Base-by-base conservation (phyloP, 2,113 vertebrate genomes). In the Ellobius talpinus region DNA sequence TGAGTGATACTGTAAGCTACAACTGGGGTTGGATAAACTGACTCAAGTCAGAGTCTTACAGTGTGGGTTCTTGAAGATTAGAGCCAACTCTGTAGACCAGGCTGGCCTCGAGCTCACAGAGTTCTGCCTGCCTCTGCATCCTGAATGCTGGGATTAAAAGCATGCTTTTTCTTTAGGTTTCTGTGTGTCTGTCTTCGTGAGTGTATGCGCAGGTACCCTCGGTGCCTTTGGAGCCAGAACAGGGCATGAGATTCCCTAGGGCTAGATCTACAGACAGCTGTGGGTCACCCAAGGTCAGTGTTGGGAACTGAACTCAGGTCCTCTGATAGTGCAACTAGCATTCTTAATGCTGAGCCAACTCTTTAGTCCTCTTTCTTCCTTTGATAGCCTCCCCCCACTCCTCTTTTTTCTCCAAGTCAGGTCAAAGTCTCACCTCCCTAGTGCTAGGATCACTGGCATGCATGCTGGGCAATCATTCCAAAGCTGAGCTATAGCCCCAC, bases 31-130 rank as follows among this genome's bases (percentile, higher is more conserved):
- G 31, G 55, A 78, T 33, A 89, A 85, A 0, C 33, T 42, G 26
- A 73, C 7, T 14, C 90, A 36, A 58, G 24, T 24, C 58, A 66
- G 89, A 82, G 78, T 17, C 45, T 50, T 77, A 47, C 24, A 93
- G 68, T 82, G 68, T 82, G 89, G 61, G 78, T 93, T 91, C 96
- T 84, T 61, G 33, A 91, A 89, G 52, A 42, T n/a, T 91, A 97
- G 50, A 94, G 58, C 52, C 68, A 82, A 68, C 78, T 70, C 0
- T 70, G 66, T 36, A 70, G 33, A 36, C 14, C 33, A 36, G 66
- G 66, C 33, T 70, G 33, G 33, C 33, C 66, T 70, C 5, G 13
- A 70, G 36, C 33, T n/a, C 68, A 70, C 33, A 70, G 33, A n/a
- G 68, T 19, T 70, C 33, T 36, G 17, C 33, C 33, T 70, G 16